Evolutionary conservation across 2,888 invertebrate species (phyloP).

Genomic region (Pandemis heparana): DNA sequence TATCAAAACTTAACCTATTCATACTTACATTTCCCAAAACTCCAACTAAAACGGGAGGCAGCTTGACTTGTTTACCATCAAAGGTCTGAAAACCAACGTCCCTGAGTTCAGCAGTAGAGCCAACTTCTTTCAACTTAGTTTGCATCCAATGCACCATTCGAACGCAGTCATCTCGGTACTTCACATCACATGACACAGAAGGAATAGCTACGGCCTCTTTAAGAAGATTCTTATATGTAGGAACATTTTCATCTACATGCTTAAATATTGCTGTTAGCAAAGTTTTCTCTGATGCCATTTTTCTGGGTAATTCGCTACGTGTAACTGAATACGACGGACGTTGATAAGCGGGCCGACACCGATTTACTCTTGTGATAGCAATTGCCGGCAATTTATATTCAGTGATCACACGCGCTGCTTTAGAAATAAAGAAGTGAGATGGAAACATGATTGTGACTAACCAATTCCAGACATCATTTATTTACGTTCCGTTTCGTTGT

Average conservation of each 20-base stretch:
- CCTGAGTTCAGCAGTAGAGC: constrained; percentile 89
- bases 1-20: background rate
- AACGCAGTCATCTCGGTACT: constrained; percentile 91
- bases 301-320: constrained; percentile 55
- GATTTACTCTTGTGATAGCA: constrained; percentile 49
- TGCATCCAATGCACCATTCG: constrained; percentile 95
- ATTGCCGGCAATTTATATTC: constrained; percentile 58
- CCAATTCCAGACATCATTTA: constrained; percentile 18
- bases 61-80: constrained; percentile 89
- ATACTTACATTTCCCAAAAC: constrained; percentile 88
- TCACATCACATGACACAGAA: constrained; percentile 97
- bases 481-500: constrained; percentile 13
- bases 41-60: constrained; percentile 95
- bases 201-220: constrained; percentile 96
- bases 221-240: constrained; percentile 91
- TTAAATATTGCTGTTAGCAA: constrained; percentile 84
- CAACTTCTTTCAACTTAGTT: constrained; percentile 88
- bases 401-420: constrained; percentile 58
- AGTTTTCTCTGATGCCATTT: constrained; percentile 71
- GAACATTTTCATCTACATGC: constrained; percentile 91
- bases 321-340: constrained; percentile 55
- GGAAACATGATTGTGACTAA: constrained; percentile 30
- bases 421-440: constrained; percentile 52
- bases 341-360: constrained; percentile 49
- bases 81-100: constrained; percentile 92